Base-by-base conservation (phyloP, 2,888 invertebrate species). In the Eupithecia vulgata region DNA sequence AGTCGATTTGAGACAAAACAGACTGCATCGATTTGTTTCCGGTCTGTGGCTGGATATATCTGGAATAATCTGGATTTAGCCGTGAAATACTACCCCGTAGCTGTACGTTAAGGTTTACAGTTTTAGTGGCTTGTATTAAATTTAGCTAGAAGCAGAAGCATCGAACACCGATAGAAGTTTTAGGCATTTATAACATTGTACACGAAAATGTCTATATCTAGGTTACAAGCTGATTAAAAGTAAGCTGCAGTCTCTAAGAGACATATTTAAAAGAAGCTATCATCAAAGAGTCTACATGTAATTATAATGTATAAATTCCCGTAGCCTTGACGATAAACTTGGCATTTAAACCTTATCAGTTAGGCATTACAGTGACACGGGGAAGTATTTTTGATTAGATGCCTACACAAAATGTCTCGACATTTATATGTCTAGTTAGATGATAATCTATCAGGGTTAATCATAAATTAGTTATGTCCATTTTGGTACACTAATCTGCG, bases 401-500 rank as follows among this genome's bases (percentile, higher is more conserved):
- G 17, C 21, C 57, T 25, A 34, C 40, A 40, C 13, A 65, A 25
- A 37, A 37, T 65, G 65, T 65, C 25, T 8, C 2, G 13, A 15
- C 65, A 65, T 65, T 65, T 40, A 65, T 10, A 64, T 37, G 21
- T 65, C n/a, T 65, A 65, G 21, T 40, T 12, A 64, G 8, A 68
- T 69, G 35, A 64, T 48, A 52, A 65, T 40, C 64, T 65, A 35
- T 52, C 68, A 70, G 40, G 75, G 72, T 66, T 72, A 66, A 45
- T 70, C 30, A 65, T 72, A 70, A 65, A 40, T 34, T 13, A 35
- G 13, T 64, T 62, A 15, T 15, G 57, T 64, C 37, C 70, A 72
- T 72, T 48, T 68, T 59, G 7, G 34, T 13, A 61, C 62, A 61
- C 62, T 72, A 65, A 72, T 72, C 70, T 70, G 59, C 72, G 75